These are phyloP conservation scores for Acromyrmex heyeri DNA, from an alignment of 1,140 invertebrate genomes.

Conservation along the genomic window DNA sequence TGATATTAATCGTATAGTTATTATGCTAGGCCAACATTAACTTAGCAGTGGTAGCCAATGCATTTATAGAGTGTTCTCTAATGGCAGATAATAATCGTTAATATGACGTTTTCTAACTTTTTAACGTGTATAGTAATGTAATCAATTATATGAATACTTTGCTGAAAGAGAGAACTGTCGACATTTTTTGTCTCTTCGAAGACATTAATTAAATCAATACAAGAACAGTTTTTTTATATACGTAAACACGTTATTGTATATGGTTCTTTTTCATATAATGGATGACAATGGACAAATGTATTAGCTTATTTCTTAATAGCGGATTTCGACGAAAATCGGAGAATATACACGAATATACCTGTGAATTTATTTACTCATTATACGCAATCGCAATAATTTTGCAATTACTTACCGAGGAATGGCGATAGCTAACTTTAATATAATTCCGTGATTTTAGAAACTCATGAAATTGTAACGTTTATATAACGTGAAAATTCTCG, in stretches of 20 bases:
- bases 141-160: conserved; percentile 1
- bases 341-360: not conserved
- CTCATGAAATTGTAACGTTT: conserved; percentile 58
- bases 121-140: not conserved
- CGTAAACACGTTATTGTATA: not conserved
- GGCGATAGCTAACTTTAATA: conserved; percentile 20
- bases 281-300: not conserved
- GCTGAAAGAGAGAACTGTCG: not conserved
- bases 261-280: not conserved
- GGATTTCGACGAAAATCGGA: not conserved
- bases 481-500: conserved; percentile 57
- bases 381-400: conserved; percentile 21
- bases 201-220: not conserved
- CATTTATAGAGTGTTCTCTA: not conserved
- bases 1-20: too few species aligned
- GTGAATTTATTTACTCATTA: not conserved
- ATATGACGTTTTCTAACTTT: not conserved
- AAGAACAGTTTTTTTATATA: not conserved
- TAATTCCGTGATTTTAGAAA: conserved; percentile 65
- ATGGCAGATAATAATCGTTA: not conserved
- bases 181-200: not conserved
- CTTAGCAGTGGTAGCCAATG: too few species aligned
- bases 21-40: too few species aligned
- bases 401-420: not conserved
- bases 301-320: not conserved